Evolutionary conservation across 2,888 invertebrate species (phyloP).

Genomic region (Ypsolopha scabrella): DNA sequence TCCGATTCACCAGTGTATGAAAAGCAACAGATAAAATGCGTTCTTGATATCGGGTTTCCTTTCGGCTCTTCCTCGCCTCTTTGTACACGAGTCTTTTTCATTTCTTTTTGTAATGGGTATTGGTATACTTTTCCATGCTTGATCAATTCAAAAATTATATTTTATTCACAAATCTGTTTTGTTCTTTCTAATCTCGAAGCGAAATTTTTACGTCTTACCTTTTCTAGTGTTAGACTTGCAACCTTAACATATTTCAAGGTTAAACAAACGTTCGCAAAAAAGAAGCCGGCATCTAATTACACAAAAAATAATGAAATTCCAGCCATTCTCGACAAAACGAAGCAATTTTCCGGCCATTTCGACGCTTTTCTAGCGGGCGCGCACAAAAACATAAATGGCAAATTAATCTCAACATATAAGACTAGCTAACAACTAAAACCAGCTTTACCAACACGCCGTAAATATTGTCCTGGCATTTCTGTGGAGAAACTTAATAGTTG

Average conservation of each 20-base stretch:
- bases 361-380: not conserved
- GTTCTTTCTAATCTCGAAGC: too few relatives aligned
- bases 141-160: too few relatives aligned
- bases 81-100: not conserved
- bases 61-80: not conserved
- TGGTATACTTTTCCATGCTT: too few relatives aligned
- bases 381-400: not conserved
- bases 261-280: too few relatives aligned
- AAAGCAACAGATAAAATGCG: slow-evolving; percentile 60
- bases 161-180: too few relatives aligned
- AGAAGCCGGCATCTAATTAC: too few relatives aligned
- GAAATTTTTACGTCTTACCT: too few relatives aligned
- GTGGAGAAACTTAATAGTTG: not conserved
- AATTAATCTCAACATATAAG: not conserved
- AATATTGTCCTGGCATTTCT: slow-evolving; percentile 23
- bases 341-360: not conserved
- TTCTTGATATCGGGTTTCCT: slow-evolving; percentile 47
- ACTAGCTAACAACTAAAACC: slow-evolving; percentile 21
- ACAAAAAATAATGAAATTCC: not conserved
- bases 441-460: slow-evolving; percentile 25
- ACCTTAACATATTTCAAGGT: too few relatives aligned
- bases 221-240: too few relatives aligned
- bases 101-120: not conserved
- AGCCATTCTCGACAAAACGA: not conserved
- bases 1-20: slow-evolving; percentile 50